A percentile compares a stretch with the other conserved stretches of the same genome.
Evolutionary conservation across 1,140 invertebrate species (phyloP).

Genomic region (Tetranychus cinnabarinus): DNA sequence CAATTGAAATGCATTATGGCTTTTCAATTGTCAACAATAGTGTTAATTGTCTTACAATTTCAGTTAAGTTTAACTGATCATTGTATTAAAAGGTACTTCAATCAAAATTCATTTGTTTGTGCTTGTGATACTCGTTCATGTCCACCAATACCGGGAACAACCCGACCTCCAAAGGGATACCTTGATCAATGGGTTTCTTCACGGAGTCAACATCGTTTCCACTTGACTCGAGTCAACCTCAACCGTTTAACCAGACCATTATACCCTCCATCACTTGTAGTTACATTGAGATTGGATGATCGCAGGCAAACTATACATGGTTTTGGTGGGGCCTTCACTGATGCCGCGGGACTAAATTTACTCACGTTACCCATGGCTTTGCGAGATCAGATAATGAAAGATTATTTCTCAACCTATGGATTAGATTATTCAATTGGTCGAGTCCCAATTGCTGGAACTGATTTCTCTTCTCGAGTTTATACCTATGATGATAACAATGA

Average conservation of each 20-base stretch:
- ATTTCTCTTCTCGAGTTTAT: constrained; percentile 45
- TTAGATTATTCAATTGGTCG: constrained; percentile 17
- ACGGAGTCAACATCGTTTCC: neutral
- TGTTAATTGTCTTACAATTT: no score
- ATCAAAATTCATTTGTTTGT: neutral
- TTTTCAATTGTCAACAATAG: no score
- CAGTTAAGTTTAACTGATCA: neutral
- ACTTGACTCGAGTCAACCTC: neutral
- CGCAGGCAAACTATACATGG: constrained; percentile 22
- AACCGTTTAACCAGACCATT: neutral
- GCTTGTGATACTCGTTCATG: neutral
- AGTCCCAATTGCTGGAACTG: constrained; percentile 53
- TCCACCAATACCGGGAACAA: neutral
- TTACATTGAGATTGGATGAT: neutral
- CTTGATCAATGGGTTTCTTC: neutral
- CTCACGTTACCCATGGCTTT: constrained; percentile 27
- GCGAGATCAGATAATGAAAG: constrained; percentile 23
- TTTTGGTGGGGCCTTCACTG: constrained; percentile 69
- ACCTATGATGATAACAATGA: constrained; percentile 33
- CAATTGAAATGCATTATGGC: no score
- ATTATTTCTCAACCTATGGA: constrained; percentile 19
- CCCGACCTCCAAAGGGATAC: neutral
- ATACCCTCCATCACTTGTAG: neutral
- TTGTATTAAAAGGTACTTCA: neutral
- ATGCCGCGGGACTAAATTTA: constrained; percentile 51